phyloP scores from a whole-genome alignment of 2,888 invertebrate genomes.

The Stenodera caucasica region DNA sequence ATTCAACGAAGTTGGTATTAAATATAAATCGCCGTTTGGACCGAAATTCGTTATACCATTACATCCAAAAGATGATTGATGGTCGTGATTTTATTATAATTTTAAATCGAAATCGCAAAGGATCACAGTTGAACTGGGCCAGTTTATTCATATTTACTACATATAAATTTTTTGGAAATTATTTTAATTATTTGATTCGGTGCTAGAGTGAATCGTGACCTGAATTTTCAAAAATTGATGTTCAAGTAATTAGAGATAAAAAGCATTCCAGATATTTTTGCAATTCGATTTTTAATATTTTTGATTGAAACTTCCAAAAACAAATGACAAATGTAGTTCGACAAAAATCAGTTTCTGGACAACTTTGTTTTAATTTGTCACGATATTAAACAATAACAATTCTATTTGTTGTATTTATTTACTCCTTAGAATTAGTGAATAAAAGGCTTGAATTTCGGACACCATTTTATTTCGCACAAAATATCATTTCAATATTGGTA shows the following conservation, averaged over 20 bases:
- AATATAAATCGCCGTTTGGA: conserved; percentile 83
- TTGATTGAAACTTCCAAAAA: neutral
- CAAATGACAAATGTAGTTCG: neutral
- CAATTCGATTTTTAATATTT: neutral
- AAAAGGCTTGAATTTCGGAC: conserved; percentile 1
- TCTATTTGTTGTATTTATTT: neutral
- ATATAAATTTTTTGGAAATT: neutral
- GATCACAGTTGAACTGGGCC: neutral
- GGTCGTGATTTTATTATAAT: neutral
- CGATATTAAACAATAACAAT: neutral
- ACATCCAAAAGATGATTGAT: conserved; percentile 54
- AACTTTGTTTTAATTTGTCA: neutral
- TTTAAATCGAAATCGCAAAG: neutral
- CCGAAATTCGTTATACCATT: conserved; percentile 80
- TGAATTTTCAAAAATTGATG: neutral
- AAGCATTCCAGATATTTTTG: conserved; percentile 5
- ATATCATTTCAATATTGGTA: conserved; percentile 14
- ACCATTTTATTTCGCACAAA: conserved; percentile 19
- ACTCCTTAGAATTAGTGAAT: neutral
- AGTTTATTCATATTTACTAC: neutral
- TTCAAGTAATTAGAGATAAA: neutral
- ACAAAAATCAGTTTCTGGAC: neutral
- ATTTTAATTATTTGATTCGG: neutral
- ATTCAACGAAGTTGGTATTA: conserved; percentile 73
- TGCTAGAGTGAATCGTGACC: neutral